A percentile compares a stretch with the other conserved stretches of the same genome.
Conservation (phyloP, 1,140 invertebrate genomes). For the Bombus waltoni region DNA sequence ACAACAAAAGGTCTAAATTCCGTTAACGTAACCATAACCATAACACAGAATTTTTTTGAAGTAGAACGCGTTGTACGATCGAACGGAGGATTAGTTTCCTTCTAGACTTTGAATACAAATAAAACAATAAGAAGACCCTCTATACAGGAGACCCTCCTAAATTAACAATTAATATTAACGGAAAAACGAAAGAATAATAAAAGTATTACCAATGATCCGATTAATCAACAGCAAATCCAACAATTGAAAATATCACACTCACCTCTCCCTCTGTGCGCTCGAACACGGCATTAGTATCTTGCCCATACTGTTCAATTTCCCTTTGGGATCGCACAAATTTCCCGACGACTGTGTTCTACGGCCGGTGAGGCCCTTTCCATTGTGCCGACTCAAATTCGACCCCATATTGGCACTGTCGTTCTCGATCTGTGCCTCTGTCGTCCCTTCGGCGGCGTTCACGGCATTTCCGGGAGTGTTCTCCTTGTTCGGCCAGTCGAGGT, state of each 20-base stretch:
- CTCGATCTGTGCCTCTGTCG: constrained; percentile 19
- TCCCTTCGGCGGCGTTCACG: constrained; percentile 45
- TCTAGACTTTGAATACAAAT: too few species aligned
- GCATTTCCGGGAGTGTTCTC: constrained; percentile 75
- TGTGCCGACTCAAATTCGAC: constrained; percentile 89
- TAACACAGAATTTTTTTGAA: too few species aligned
- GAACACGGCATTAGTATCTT: constrained; percentile 79
- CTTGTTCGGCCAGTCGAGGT: constrained; percentile 75
- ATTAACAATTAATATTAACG: too few species aligned
- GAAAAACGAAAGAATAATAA: too few species aligned
- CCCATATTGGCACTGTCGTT: constrained; percentile 83
- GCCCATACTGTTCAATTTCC: constrained; percentile 79
- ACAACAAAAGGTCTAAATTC: too few species aligned
- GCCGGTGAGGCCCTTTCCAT: constrained; percentile 86
- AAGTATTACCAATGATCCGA: too few species aligned
- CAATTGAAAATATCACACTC: not conserved
- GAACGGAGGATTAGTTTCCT: too few species aligned
- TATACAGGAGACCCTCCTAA: too few species aligned
- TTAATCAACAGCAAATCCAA: not conserved
- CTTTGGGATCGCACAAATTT: constrained; percentile 81
- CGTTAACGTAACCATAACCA: too few species aligned
- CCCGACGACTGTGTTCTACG: constrained; percentile 88
- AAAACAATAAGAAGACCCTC: too few species aligned
- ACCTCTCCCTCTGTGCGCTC: constrained; percentile 80
- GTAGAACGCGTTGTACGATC: too few species aligned